Base-by-base conservation (phyloP, 2,113 vertebrate genomes). In the Rhinoderma darwinii region DNA sequence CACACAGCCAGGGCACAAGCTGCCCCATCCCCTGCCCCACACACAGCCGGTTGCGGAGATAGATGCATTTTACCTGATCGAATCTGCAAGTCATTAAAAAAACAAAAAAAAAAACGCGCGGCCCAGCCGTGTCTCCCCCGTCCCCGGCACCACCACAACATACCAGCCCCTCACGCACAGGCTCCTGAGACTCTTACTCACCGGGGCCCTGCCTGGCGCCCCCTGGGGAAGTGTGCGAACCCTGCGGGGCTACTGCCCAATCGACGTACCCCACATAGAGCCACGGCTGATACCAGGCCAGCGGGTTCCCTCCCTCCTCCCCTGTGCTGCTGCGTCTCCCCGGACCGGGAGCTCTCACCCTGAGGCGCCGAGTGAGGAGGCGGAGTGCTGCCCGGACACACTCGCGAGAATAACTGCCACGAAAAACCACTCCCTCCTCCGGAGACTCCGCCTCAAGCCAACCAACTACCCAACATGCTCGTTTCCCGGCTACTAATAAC, bases 401-500 rank as follows among this genome's bases (percentile, higher is more conserved):
- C 72, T 77, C 83, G 83, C 72, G 83, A 85, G 83, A 85, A n/a
- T 9, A 51, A 20, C 51, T 20, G 70, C 18, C 83, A 84, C 43
- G 4, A 14, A 4, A 32, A 30, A 88, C 89, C 89, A 89, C 89
- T 88, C 89, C 90, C 88, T 88, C 89, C 50, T 84, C 84, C 87
- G 79, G 54, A 84, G 89, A 88, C 90, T 84, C 77, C 82, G 81
- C 75, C 75, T 5, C 25, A 5, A 22, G 80, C 68, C 76, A 18
- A 72, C 84, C 82, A 39, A 66, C 59, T 35, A 18, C 74, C 74
- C 4, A 1, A 18, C 6, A 15, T 0, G 15, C 8, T 10, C 4
- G 30, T 6, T 51, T 51, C 14, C 20, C 47, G 8, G 27, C 70
- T 43, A 25, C 70, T 59, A 89, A 89, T 90, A 20, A 72, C 9